Conservation (phyloP, 2,888 invertebrate species). For the Meiosimyza platycephala region DNA sequence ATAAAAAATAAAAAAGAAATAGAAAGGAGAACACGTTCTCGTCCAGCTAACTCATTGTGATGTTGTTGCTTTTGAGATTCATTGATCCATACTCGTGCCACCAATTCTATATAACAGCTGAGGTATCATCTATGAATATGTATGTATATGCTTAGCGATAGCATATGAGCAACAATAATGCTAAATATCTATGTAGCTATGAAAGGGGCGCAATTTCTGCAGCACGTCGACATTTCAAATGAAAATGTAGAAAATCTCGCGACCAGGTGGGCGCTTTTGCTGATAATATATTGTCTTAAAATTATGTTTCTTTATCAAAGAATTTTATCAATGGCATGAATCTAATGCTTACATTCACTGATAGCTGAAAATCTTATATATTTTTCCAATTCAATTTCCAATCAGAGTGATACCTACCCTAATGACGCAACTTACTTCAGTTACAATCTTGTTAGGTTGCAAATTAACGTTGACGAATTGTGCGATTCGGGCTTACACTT, state of each 20-base stretch:
- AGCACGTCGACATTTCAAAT: neutral
- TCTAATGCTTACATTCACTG: no score
- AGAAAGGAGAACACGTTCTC: slow-evolving; percentile 26
- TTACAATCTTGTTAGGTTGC: no score
- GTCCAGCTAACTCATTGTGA: neutral
- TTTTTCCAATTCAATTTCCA: no score
- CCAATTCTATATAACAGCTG: neutral
- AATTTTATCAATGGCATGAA: no score
- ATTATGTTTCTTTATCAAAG: no score
- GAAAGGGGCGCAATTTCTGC: no score
- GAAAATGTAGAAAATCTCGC: neutral
- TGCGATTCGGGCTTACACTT: no score
- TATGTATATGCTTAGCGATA: neutral
- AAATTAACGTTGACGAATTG: no score
- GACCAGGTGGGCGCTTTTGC: neutral
- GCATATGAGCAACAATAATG: slow-evolving; percentile 16
- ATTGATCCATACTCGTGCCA: neutral
- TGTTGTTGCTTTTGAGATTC: neutral
- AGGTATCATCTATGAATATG: neutral
- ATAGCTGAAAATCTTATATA: no score
- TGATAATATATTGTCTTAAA: no score
- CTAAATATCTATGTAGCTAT: neutral
- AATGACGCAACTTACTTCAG: no score
- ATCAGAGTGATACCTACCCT: no score
- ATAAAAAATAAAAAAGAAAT: slow-evolving; percentile 14